Evolutionary conservation across 2,888 invertebrate genomes (phyloP).

Genomic region (Cylloceria caligata): DNA sequence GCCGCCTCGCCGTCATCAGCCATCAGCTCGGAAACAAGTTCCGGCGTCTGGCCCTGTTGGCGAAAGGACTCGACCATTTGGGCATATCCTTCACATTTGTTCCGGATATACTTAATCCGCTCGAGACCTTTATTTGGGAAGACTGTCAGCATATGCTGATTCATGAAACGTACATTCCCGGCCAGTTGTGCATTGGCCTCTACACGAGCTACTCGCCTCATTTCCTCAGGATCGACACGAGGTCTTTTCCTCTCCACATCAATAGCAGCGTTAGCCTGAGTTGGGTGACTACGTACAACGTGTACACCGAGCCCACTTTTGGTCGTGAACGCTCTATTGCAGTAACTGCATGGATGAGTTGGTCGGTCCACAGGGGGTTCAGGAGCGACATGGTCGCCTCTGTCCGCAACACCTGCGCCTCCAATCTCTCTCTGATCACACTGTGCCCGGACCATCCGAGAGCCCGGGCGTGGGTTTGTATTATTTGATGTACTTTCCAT

Average conservation of each 20-base stretch:
- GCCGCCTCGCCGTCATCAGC: background rate
- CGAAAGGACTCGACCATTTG: too few species aligned
- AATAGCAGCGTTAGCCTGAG: background rate
- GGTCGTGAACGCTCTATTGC: background rate
- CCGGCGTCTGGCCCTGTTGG: background rate
- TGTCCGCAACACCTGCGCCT: background rate
- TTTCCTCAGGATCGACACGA: background rate
- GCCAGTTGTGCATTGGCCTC: background rate
- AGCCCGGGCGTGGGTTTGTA: background rate
- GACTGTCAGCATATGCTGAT: background rate
- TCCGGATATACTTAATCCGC: too few species aligned
- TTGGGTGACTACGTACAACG: background rate
- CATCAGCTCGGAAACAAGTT: too few species aligned
- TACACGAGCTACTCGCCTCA: background rate
- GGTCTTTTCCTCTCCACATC: background rate
- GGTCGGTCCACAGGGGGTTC: background rate
- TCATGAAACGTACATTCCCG: background rate
- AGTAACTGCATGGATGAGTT: background rate
- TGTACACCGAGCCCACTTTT: background rate
- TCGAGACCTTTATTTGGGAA: background rate
- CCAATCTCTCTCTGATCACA: background rate
- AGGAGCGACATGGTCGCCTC: background rate
- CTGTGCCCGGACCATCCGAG: background rate
- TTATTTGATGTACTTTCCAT: background rate
- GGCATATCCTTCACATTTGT: too few species aligned